Percentiles rank a stretch among this genome's conserved stretches.
Evolutionary conservation across 2,888 invertebrate species (phyloP).

Genomic region (Scotopteryx bipunctaria): DNA sequence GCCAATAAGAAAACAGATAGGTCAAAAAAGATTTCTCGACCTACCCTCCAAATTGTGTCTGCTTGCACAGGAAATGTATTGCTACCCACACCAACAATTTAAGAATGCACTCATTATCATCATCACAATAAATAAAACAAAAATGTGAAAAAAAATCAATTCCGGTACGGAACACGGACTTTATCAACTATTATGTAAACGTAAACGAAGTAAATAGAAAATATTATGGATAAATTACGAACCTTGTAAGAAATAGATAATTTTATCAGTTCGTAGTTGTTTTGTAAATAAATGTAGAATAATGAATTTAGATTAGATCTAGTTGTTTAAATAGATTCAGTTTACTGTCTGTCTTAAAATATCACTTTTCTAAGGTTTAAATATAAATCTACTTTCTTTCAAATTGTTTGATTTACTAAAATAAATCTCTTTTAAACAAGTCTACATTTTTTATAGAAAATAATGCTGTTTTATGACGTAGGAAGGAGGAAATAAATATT

Average conservation of each 20-base stretch:
- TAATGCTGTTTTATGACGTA: no score
- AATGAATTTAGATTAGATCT: slow-evolving; percentile 1
- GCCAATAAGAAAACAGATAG: no score
- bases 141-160: no score
- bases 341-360: neutral
- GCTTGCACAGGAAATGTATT: no score
- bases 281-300: slow-evolving; percentile 1
- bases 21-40: no score
- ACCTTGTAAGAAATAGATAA: slow-evolving; percentile 13
- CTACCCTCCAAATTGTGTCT: no score
- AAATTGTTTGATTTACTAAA: neutral
- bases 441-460: neutral
- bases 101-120: no score
- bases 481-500: no score
- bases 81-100: no score
- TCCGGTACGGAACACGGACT: no score
- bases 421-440: neutral
- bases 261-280: slow-evolving; percentile 7
- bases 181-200: no score
- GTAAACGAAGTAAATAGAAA: slow-evolving; percentile 13
- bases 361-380: slow-evolving; percentile 1
- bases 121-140: no score
- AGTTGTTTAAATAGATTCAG: neutral
- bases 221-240: neutral
- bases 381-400: neutral